These are phyloP conservation scores for Chalcosyrphus nemorum DNA, from an alignment of 2,888 invertebrate species.

Conservation along the genomic window DNA sequence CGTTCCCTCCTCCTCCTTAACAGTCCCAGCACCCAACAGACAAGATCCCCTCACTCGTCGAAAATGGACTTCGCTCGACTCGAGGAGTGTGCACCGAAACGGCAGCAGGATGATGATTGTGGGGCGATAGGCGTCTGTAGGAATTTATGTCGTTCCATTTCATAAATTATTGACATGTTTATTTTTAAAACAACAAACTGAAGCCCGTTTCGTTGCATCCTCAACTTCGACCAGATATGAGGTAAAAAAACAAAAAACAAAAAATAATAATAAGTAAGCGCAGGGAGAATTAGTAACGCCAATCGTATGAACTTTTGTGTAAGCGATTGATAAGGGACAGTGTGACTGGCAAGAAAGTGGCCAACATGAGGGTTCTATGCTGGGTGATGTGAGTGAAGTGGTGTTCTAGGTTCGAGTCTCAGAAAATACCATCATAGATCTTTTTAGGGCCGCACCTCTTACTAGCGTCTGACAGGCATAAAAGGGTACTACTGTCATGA, in stretches of 20 bases:
- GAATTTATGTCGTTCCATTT: constrained; percentile 68
- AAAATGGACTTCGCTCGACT: constrained; percentile 58
- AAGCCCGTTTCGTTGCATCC: constrained; percentile 12
- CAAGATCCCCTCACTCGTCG: constrained; percentile 27
- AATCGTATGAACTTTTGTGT: constrained; percentile 50
- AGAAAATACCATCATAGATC: too few species aligned
- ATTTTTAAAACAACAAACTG: constrained; percentile 48
- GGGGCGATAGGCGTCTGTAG: constrained; percentile 48
- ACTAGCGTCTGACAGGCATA: too few species aligned
- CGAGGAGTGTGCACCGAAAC: too few species aligned
- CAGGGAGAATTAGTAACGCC: constrained; percentile 27
- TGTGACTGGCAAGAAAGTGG: constrained; percentile 7
- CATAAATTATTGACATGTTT: constrained; percentile 73
- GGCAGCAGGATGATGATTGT: constrained; percentile 42
- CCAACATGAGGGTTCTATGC: too few species aligned
- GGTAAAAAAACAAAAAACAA: constrained; percentile 27
- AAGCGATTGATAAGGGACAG: constrained; percentile 53
- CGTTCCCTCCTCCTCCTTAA: background rate
- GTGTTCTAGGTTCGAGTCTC: too few species aligned
- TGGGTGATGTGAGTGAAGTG: too few species aligned
- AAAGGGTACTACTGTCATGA: too few species aligned
- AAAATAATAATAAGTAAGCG: constrained; percentile 2
- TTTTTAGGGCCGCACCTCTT: too few species aligned
- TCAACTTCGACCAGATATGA: constrained; percentile 18
- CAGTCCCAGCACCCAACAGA: constrained; percentile 5